Evolutionary conservation across 1,140 invertebrate species (phyloP).

Genomic region (Zaprionus ornatus): DNA sequence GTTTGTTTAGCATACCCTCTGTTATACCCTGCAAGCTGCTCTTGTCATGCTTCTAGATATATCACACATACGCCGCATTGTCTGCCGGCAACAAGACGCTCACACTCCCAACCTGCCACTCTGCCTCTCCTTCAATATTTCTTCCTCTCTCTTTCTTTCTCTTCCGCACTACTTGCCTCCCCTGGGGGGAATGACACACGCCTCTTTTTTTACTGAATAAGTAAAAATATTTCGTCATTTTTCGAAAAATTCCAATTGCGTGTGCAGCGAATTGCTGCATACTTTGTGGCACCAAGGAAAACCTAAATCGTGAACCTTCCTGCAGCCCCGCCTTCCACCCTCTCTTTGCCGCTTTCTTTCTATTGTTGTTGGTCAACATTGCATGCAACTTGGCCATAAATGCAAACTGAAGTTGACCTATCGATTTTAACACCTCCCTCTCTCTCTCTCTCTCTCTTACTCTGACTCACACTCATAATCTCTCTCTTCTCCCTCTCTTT

Average conservation of each 20-base stretch:
- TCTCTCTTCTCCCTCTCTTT: slow-evolving; percentile 21
- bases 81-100: slow-evolving; percentile 46
- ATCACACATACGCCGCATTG: slow-evolving; percentile 66
- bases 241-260: slow-evolving; percentile 17
- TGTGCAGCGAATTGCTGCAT: slow-evolving; percentile 13
- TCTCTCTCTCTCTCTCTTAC: slow-evolving; percentile 7
- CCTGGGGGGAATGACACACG: slow-evolving; percentile 17
- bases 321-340: background rate
- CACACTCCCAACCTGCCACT: background rate
- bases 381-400: slow-evolving; percentile 23
- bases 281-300: slow-evolving; percentile 35
- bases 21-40: background rate
- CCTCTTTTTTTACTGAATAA: slow-evolving; percentile 21
- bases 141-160: background rate
- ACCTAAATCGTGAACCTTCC: background rate
- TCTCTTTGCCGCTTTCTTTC: background rate
- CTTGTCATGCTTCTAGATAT: slow-evolving; percentile 2
- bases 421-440: slow-evolving; percentile 34
- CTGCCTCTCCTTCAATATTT: slow-evolving; percentile 2
- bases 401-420: slow-evolving; percentile 49
- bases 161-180: background rate
- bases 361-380: slow-evolving; percentile 21
- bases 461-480: slow-evolving; percentile 18
- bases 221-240: slow-evolving; percentile 9
- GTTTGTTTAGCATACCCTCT: background rate